Conservation (phyloP, 2,888 invertebrate species). For the Mantis religiosa region DNA sequence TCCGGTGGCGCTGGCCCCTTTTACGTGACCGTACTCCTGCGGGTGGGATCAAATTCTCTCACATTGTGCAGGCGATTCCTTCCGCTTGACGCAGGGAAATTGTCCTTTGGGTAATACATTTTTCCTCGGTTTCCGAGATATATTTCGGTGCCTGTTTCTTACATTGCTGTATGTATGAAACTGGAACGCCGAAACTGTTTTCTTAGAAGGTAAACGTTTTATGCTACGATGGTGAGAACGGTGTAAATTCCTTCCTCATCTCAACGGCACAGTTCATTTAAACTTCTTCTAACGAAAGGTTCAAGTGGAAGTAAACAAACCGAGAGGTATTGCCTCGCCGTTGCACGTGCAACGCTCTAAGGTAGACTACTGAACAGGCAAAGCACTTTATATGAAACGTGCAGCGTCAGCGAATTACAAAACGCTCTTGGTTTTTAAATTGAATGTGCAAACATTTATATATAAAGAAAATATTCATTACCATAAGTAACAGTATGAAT, state of each 20-base stretch:
- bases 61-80: not conserved
- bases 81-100: not conserved
- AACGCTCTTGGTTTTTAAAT: too few relatives aligned
- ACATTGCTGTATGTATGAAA: not conserved
- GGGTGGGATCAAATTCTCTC: not conserved
- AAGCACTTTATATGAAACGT: too few relatives aligned
- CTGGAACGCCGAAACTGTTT: not conserved
- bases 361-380: too few relatives aligned
- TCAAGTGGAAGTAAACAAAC: not conserved
- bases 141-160: not conserved
- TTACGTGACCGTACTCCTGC: not conserved
- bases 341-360: too few relatives aligned
- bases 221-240: not conserved
- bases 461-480: too few relatives aligned
- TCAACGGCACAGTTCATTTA: not conserved
- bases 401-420: too few relatives aligned
- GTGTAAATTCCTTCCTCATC: not conserved
- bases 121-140: not conserved
- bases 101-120: not conserved
- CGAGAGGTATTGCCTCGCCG: not conserved
- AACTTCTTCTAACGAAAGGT: not conserved
- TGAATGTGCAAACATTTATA: too few relatives aligned
- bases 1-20: not conserved
- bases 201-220: not conserved
- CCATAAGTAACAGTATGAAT: too few relatives aligned